Evolutionary conservation across 2,113 vertebrate species (phyloP).

Genomic region (Trematomus loennbergii): DNA sequence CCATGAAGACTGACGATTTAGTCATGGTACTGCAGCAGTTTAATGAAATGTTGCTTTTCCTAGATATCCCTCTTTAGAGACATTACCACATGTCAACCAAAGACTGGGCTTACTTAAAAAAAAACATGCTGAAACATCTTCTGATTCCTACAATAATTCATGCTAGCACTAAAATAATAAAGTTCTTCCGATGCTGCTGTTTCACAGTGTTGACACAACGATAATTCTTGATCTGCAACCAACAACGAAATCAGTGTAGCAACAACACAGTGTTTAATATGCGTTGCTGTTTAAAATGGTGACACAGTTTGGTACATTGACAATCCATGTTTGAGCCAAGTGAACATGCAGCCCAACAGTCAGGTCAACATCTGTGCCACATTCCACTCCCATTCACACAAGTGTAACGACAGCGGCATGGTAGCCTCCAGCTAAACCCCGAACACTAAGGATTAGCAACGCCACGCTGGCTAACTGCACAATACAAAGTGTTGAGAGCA

Average conservation of each 20-base stretch:
- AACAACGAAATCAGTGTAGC: neutral
- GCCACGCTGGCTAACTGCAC: constrained; percentile 57
- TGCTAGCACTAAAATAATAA: too few relatives aligned
- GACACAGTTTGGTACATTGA: constrained; percentile 16
- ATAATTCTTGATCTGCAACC: neutral
- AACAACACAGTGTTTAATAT: neutral
- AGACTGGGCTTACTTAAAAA: constrained; percentile 1
- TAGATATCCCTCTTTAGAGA: neutral
- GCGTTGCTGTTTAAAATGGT: neutral
- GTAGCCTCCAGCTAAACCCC: constrained; percentile 63
- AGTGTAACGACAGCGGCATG: constrained; percentile 51
- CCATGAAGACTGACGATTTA: neutral
- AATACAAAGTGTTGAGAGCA: constrained; percentile 61
- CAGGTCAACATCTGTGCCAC: constrained; percentile 63
- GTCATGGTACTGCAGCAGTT: constrained; percentile 5
- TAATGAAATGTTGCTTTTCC: constrained; percentile 36
- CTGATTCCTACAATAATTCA: constrained; percentile 8
- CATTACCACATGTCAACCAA: neutral
- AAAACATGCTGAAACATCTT: constrained; percentile 12
- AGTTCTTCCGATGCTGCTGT: neutral
- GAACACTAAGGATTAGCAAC: constrained; percentile 65
- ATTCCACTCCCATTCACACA: constrained; percentile 63
- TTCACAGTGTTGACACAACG: neutral
- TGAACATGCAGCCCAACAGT: neutral
- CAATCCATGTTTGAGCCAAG: constrained; percentile 13